Evolutionary conservation across 2,797 vertebrate species (phyloP).

Genomic region (Leptatherina wallacei): DNA sequence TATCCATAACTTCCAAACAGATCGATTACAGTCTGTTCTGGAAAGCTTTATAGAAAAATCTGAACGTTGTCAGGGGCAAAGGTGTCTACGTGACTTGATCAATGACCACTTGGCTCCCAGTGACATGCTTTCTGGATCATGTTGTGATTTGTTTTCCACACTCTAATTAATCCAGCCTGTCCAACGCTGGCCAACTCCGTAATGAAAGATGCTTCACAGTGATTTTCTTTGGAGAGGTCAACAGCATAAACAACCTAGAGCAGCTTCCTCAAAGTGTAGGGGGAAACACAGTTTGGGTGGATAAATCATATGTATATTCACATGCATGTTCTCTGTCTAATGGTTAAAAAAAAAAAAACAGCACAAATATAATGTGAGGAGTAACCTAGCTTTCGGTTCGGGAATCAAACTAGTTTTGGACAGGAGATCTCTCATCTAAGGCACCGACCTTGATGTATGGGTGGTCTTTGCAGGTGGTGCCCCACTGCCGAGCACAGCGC

Average conservation of each 20-base stretch:
- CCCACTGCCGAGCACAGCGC: slow-evolving; percentile 96
- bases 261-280: slow-evolving; percentile 42
- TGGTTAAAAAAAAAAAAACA: slow-evolving; percentile 27
- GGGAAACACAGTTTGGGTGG: slow-evolving; percentile 32
- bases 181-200: slow-evolving; percentile 40
- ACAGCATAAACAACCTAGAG: slow-evolving; percentile 30
- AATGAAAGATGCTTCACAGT: slow-evolving; percentile 42
- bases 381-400: too few relatives aligned
- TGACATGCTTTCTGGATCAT: slow-evolving; percentile 31
- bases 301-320: slow-evolving; percentile 37
- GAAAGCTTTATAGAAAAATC: slow-evolving; percentile 26
- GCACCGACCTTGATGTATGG: slow-evolving; percentile 94
- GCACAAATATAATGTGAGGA: slow-evolving; percentile 14
- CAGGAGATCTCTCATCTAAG: neutral
- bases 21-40: slow-evolving; percentile 43
- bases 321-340: slow-evolving; percentile 42
- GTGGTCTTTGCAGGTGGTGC: slow-evolving; percentile 95
- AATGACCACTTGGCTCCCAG: slow-evolving; percentile 46
- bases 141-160: slow-evolving; percentile 60
- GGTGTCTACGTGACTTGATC: slow-evolving; percentile 50
- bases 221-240: slow-evolving; percentile 44
- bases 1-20: slow-evolving; percentile 27
- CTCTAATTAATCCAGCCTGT: slow-evolving; percentile 54
- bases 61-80: slow-evolving; percentile 35
- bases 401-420: neutral